phyloP scores from a whole-genome alignment of 37 sponge, comb jelly and placozoan species.

The Bolinopsis microptera region DNA sequence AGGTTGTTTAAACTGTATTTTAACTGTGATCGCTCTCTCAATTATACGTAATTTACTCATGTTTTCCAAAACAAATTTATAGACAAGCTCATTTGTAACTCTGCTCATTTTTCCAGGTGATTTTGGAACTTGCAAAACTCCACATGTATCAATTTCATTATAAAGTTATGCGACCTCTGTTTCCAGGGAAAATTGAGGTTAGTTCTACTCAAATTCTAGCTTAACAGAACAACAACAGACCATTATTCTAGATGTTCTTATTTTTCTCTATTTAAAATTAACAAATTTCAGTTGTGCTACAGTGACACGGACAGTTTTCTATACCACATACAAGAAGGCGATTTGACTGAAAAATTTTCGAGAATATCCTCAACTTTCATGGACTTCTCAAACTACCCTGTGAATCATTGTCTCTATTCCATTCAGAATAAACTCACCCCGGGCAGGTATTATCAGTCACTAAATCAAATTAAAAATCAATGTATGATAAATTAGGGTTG shows the following conservation, averaged over 20 bases:
- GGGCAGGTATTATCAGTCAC: too few species aligned
- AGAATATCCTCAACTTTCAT: neutral
- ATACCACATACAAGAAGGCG: neutral
- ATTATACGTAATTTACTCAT: neutral
- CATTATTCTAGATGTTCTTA: neutral
- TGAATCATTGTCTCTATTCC: neutral
- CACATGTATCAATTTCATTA: slow-evolving; percentile 35
- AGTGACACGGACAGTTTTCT: slow-evolving; percentile 23
- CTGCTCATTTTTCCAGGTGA: neutral
- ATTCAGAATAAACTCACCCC: neutral
- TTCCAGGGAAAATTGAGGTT: neutral
- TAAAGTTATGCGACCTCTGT: neutral
- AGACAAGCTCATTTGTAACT: too few species aligned
- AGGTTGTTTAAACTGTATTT: neutral
- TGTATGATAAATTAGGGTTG: too few species aligned
- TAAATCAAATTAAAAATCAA: too few species aligned
- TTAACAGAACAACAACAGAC: too few species aligned
- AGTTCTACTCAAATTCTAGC: too few species aligned
- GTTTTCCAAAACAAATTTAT: neutral
- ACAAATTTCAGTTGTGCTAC: neutral
- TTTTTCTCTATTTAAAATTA: neutral
- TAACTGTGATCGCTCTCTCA: neutral
- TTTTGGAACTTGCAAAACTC: neutral
- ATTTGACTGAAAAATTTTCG: neutral
- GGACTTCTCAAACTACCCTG: slow-evolving; percentile 36